A percentile compares a stretch with the other conserved stretches of the same genome.
Evolutionary conservation across 2,888 invertebrate species (phyloP).

Genomic region (Hypena proboscidalis): DNA sequence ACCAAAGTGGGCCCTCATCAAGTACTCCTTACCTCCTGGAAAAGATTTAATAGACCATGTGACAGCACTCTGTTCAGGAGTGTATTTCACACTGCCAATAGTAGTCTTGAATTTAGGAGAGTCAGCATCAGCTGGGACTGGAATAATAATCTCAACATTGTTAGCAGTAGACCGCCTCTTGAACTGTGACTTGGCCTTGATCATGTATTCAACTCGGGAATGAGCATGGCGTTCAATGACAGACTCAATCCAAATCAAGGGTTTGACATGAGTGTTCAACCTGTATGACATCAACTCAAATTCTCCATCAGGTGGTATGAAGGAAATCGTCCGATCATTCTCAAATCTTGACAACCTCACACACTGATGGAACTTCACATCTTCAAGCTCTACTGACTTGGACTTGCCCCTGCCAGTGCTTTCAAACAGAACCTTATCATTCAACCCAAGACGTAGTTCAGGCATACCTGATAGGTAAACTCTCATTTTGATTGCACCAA

Average conservation of each 20-base stretch:
- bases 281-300: conserved; percentile 99
- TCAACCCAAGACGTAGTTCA: conserved; percentile 96
- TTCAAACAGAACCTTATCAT: conserved; percentile 99
- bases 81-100: conserved; percentile 98
- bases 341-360: conserved; percentile 98
- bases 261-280: conserved; percentile 98
- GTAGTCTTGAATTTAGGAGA: conserved; percentile 99
- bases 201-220: conserved; percentile 99
- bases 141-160: conserved; percentile 98
- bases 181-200: conserved; percentile 99
- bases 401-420: conserved; percentile 98
- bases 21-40: conserved; percentile 98
- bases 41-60: conserved; percentile 99
- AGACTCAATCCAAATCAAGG: conserved; percentile 99
- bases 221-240: conserved; percentile 99
- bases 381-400: conserved; percentile 98
- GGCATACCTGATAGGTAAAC: conserved; percentile 99
- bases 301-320: conserved; percentile 99
- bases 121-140: conserved; percentile 98
- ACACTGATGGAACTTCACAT: conserved; percentile 99
- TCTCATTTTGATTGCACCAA: conserved; percentile 99
- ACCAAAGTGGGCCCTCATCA: conserved; percentile 99
- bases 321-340: conserved; percentile 98
- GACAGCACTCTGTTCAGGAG: conserved; percentile 98
- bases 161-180: conserved; percentile 99